Evolutionary conservation across 2,797 vertebrate genomes (phyloP).

Genomic region (Crypturellus tataupa): DNA sequence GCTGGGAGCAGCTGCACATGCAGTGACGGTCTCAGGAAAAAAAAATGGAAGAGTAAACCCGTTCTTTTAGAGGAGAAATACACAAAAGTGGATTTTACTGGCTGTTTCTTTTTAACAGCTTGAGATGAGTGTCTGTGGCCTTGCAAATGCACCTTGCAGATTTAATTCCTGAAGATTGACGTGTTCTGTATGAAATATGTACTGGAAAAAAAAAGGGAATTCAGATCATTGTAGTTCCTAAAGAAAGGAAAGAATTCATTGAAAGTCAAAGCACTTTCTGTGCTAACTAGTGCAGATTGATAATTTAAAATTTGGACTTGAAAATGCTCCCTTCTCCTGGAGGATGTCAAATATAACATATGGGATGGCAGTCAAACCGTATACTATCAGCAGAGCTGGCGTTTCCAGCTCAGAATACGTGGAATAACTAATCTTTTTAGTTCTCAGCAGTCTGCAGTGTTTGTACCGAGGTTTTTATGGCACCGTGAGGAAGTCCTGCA

Average conservation of each 20-base stretch:
- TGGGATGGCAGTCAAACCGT: not conserved
- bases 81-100: not conserved
- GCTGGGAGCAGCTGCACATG: not conserved
- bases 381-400: not conserved
- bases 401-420: not conserved
- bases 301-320: not conserved
- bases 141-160: not conserved
- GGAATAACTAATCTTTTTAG: not conserved
- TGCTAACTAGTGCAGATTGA: not conserved
- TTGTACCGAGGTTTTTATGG: not conserved
- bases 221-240: not conserved
- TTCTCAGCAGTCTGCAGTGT: not conserved
- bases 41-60: not conserved
- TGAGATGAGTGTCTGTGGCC: not conserved
- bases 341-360: not conserved
- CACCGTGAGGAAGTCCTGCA: slow-evolving; percentile 52
- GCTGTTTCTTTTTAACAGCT: not conserved
- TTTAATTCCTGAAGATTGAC: not conserved
- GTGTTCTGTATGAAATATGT: not conserved
- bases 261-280: not conserved
- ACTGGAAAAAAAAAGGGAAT: no score
- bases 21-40: not conserved
- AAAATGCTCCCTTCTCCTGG: not conserved
- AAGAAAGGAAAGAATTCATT: not conserved
- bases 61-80: not conserved